Percentiles rank a stretch among this genome's conserved stretches.
phyloP scores from a whole-genome alignment of 2,113 vertebrate species.

The Phoenicopterus ruber region DNA sequence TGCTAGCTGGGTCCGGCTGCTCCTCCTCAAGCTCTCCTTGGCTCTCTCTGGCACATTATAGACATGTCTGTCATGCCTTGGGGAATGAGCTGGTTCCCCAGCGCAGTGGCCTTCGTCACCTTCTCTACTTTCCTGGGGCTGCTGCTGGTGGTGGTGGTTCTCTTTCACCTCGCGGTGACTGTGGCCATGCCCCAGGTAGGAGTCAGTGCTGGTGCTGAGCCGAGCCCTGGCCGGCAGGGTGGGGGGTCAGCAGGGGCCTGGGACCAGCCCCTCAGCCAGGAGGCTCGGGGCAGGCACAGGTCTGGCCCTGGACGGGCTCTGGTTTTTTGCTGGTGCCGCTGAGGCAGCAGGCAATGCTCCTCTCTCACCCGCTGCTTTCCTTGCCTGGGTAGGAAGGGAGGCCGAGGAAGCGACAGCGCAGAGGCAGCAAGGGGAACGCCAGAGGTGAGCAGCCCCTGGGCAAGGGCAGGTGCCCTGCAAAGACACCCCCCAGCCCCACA shows the following conservation, averaged over 20 bases:
- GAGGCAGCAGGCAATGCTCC: background rate
- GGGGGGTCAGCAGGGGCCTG: background rate
- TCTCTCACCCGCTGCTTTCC: background rate
- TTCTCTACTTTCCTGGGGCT: background rate
- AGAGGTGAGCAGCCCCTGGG: background rate
- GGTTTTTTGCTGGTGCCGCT: background rate
- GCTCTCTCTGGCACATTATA: background rate
- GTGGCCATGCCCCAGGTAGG: background rate
- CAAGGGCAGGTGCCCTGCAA: background rate
- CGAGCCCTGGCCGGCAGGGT: background rate
- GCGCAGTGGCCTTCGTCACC: accelerated
- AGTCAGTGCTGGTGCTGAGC: background rate
- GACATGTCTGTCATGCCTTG: background rate
- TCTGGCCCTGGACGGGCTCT: background rate
- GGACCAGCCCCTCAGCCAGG: background rate
- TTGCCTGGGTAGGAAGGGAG: background rate
- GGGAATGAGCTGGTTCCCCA: background rate
- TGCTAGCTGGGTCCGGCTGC: background rate
- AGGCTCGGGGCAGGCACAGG: too few species aligned
- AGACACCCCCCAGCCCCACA: background rate
- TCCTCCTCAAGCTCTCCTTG: background rate
- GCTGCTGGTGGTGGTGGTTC: background rate
- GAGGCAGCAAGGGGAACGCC: background rate
- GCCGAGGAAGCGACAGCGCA: background rate
- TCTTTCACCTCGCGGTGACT: too few species aligned